These are phyloP conservation scores for Trididemnum miniatum DNA, from an alignment of 23 tunicate species.

Conservation along the genomic window DNA sequence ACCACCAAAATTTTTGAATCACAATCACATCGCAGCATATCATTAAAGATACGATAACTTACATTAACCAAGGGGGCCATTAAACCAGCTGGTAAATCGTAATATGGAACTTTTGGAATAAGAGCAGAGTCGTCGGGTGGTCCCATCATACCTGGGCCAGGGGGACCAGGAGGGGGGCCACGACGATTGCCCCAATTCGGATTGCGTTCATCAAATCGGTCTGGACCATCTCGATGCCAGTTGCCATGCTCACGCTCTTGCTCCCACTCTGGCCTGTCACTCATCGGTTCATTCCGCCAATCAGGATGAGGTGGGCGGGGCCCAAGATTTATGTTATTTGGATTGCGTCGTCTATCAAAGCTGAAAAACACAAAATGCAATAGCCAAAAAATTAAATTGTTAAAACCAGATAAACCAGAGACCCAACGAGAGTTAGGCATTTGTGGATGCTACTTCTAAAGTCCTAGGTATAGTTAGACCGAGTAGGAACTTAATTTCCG, in stretches of 20 bases:
- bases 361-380: no score
- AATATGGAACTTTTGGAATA: slow-evolving; percentile 86
- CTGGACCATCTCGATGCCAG: slow-evolving; percentile 1
- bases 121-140: slow-evolving; percentile 47
- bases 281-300: slow-evolving; percentile 26
- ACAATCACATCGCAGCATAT: no score
- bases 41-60: neutral
- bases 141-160: slow-evolving; percentile 9
- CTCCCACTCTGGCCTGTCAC: slow-evolving; percentile 16
- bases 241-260: slow-evolving; percentile 7
- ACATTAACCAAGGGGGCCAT: slow-evolving; percentile 94
- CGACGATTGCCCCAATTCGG: slow-evolving; percentile 21
- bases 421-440: no score
- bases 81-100: slow-evolving; percentile 94
- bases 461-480: no score
- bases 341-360: neutral
- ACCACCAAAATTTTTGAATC: no score
- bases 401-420: no score
- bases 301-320: slow-evolving; percentile 31
- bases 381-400: no score
- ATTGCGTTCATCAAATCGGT: neutral
- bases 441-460: no score
- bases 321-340: slow-evolving; percentile 1
- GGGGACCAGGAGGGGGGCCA: slow-evolving; percentile 34
- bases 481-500: no score